Base-by-base conservation (phyloP, 1,140 invertebrate species). In the Neotoxoptera formosana region DNA sequence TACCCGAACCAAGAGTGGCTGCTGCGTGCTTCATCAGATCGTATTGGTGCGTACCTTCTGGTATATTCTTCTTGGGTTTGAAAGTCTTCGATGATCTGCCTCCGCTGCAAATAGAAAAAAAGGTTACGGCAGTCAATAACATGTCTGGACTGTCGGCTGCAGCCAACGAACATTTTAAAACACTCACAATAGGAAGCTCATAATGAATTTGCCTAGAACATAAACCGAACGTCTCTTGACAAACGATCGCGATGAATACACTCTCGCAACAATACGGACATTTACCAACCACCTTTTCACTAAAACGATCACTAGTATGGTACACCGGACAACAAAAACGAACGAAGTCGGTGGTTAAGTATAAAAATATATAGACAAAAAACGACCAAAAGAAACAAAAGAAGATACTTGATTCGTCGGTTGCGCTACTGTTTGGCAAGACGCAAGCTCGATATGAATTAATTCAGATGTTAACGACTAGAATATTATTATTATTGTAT, bases 11-110 rank as follows among this genome's bases (percentile, higher is more conserved):
- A 83, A 99, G 96, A 1, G 99, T 99, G 34, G 99, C 98, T 41
- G 99, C 99, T 47, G 99, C 99, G 97, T 99, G 99, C 96, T 99
- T 99, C 98, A 99, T 99, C 95, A 99, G 96, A 95, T 99, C 99
- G 98, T 99, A 99, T 95, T 99, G 99, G 96, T 99, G 98, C 21
- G 98, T 99, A 86, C 99, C 99, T 96, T 99, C 99, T 9, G 99
- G 99, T 95, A 99, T 99, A 96, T 99, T 99, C 95, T 99, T 99
- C 96, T 99, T 99, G 94, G 99, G 99, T 95, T 99, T 99, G 95
- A 99, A 99, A 86, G 99, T 99, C 96, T 99, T 99, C 90, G 98
- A 98, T 93, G 98, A 98, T 95, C 98, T 97, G 95, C 97, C 97
- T 95, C 98, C 98, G 96, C 97, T 97, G 94, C 34, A 95, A 45